These are phyloP conservation scores for Ara ararauna DNA, from an alignment of 2,797 vertebrate species.

Conservation along the genomic window DNA sequence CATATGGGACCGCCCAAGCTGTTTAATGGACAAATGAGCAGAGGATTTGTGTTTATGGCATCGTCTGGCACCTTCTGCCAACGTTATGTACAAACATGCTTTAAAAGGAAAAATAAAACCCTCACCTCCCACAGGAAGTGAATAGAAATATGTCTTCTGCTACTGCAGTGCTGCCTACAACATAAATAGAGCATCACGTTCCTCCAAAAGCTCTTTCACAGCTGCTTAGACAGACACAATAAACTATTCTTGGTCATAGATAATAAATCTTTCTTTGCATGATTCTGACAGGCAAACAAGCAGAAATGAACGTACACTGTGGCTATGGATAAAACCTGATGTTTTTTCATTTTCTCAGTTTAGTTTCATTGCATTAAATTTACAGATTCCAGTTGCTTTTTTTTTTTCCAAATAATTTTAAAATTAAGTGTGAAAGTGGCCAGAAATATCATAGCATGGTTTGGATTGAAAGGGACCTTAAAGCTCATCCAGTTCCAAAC, in stretches of 20 bases:
- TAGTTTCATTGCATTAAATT: background rate
- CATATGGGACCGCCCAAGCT: background rate
- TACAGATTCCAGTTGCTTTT: background rate
- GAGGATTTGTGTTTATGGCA: background rate
- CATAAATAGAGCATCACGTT: background rate
- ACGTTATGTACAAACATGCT: background rate
- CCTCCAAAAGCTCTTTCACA: background rate
- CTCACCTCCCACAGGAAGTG: background rate
- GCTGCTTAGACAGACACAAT: background rate
- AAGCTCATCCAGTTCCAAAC: background rate
- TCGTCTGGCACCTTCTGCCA: background rate
- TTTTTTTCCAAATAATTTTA: background rate
- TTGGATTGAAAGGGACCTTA: background rate
- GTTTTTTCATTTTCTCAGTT: background rate
- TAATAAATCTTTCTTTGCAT: background rate
- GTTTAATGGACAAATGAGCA: background rate
- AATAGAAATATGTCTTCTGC: background rate
- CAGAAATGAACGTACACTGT: background rate
- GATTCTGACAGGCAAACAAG: background rate
- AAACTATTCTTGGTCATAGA: background rate
- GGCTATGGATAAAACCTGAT: rapidly evolving
- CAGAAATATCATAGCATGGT: background rate
- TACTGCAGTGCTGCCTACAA: background rate
- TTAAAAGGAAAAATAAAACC: slow-evolving; percentile 4
- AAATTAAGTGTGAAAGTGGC: background rate